Conservation (phyloP, 2,797 vertebrate genomes). For the Antennarius maculatus region DNA sequence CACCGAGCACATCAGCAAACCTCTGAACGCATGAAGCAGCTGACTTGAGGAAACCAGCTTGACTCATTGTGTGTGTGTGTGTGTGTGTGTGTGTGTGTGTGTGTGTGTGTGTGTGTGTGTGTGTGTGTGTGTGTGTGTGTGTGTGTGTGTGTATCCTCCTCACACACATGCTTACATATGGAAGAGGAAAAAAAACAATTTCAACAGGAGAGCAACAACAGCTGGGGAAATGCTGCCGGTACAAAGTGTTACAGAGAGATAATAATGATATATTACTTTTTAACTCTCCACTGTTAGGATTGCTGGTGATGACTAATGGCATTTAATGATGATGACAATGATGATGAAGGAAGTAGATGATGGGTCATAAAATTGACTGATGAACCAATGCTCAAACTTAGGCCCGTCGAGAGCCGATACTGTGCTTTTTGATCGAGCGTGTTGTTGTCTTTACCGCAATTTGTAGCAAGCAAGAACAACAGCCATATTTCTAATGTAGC, state of each 20-base stretch:
- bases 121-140: too few species aligned
- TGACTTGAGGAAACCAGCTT: slow-evolving; percentile 49
- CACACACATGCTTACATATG: background rate
- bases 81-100: too few species aligned
- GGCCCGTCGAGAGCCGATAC: slow-evolving; percentile 50
- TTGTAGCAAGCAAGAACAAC: slow-evolving; percentile 66
- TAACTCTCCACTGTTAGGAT: slow-evolving; percentile 65
- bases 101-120: too few species aligned
- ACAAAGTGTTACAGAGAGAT: slow-evolving; percentile 72
- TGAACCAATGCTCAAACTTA: slow-evolving; percentile 61
- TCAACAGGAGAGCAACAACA: slow-evolving; percentile 40
- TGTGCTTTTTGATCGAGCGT: slow-evolving; percentile 64
- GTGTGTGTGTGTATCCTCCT: background rate
- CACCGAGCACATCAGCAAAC: slow-evolving; percentile 39
- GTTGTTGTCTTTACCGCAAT: slow-evolving; percentile 74
- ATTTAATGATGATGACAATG: slow-evolving; percentile 79
- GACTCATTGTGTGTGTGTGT: slow-evolving; percentile 21
- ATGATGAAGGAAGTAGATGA: slow-evolving; percentile 76
- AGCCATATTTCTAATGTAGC: slow-evolving; percentile 73
- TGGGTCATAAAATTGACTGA: slow-evolving; percentile 79
- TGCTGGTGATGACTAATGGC: slow-evolving; percentile 77
- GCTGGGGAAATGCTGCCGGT: slow-evolving; percentile 38
- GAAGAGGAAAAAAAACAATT: slow-evolving; percentile 4
- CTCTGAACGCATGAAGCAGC: slow-evolving; percentile 36
- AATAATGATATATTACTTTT: slow-evolving; percentile 77